Evolutionary conservation across 2,113 vertebrate genomes (phyloP).

Genomic region (Cyprinodon variegatus): DNA sequence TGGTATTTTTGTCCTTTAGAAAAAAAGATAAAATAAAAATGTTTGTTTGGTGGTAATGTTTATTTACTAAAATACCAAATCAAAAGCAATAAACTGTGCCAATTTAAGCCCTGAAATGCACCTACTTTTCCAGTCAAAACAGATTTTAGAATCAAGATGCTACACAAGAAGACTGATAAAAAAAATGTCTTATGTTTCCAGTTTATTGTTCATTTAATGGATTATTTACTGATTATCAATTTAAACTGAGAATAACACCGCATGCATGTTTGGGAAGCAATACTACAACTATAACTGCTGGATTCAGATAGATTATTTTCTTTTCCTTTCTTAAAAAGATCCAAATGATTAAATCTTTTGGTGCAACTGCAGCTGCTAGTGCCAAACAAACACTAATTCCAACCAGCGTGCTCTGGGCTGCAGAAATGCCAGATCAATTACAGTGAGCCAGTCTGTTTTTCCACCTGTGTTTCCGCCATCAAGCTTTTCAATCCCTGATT

Average conservation of each 20-base stretch:
- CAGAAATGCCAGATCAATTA: slow-evolving; percentile 25
- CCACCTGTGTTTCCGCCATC: slow-evolving; percentile 49
- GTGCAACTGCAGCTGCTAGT: not conserved
- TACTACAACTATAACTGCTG: not conserved
- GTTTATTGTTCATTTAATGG: slow-evolving; percentile 10
- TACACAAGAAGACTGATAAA: slow-evolving; percentile 14
- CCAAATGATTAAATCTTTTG: not conserved
- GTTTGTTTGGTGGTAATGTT: slow-evolving; percentile 39
- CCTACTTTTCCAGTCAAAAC: slow-evolving; percentile 4
- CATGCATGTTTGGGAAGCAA: not conserved
- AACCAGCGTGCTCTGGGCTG: not conserved
- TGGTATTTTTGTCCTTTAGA: slow-evolving; percentile 48
- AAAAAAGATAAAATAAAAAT: slow-evolving; percentile 37
- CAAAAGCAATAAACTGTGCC: slow-evolving; percentile 27
- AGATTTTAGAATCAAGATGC: slow-evolving; percentile 13
- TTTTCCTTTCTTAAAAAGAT: not conserved
- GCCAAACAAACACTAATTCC: slow-evolving; percentile 1
- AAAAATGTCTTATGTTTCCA: slow-evolving; percentile 5
- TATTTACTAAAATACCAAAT: slow-evolving; percentile 40
- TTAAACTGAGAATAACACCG: not conserved
- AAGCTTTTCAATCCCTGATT: slow-evolving; percentile 48
- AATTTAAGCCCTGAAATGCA: slow-evolving; percentile 21
- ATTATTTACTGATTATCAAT: not conserved
- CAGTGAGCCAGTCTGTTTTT: slow-evolving; percentile 18
- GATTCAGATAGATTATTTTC: not conserved